phyloP scores from a whole-genome alignment of 2,797 vertebrate species.

The Cheirogaleus major region DNA sequence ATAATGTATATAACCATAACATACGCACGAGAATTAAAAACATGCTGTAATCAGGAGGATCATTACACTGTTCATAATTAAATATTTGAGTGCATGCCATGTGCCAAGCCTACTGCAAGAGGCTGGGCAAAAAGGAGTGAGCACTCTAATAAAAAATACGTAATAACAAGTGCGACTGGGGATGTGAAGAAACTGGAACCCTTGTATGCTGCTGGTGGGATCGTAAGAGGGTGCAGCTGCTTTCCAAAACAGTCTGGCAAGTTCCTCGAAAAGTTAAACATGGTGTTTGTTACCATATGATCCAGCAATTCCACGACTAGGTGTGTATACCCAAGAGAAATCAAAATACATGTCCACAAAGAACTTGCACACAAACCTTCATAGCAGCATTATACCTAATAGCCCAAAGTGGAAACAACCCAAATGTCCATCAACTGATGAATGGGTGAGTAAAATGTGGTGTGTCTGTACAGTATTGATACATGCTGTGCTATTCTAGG shows the following conservation, averaged over 20 bases:
- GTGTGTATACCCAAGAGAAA: neutral
- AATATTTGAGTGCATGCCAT: neutral
- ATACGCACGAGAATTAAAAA: neutral
- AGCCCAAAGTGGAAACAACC: too few relatives aligned
- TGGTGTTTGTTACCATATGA: neutral
- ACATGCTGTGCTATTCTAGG: accelerated
- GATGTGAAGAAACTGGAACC: neutral
- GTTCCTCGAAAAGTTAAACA: neutral
- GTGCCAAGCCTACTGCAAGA: neutral
- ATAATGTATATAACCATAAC: neutral
- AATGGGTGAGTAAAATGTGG: neutral
- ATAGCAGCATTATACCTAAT: neutral
- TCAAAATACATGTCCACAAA: accelerated
- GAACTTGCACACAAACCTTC: neutral
- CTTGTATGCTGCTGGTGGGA: neutral
- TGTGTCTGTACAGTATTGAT: too few relatives aligned
- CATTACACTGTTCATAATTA: neutral
- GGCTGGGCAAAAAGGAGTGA: neutral
- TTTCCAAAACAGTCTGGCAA: neutral
- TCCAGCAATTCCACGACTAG: neutral
- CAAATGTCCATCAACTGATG: neutral
- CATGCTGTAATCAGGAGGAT: neutral
- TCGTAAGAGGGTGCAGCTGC: neutral
- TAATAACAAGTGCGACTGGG: neutral
- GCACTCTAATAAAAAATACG: neutral